Base-by-base conservation (phyloP, 2,113 vertebrate genomes). In the Promerops cafer region DNA sequence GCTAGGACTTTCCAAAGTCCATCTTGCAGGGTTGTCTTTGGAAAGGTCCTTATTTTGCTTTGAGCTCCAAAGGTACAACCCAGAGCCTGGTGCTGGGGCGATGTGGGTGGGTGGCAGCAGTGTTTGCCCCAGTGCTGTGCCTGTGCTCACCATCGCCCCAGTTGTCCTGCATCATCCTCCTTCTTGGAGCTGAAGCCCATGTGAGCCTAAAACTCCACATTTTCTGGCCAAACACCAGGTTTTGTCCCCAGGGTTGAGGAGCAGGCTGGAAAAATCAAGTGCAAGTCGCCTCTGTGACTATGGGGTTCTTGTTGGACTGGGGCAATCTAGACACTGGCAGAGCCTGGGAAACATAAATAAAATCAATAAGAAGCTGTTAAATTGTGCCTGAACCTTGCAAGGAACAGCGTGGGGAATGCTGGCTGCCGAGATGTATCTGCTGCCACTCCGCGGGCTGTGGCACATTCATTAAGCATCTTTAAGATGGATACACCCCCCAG, bases 391-490 rank as follows among this genome's bases (percentile, higher is more conserved):
- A 94, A 57, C 87, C 66, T 95, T 4, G 6, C 81, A 53, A 93
- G 90, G 86, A 95, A 42, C 68, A 79, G 85, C 23, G 21, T 71
- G 81, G 89, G 88, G 94, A 91, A 87, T 20, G 72, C 91, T 76
- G 84, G 78, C 85, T 91, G 91, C 90, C 54, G 89, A 96, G 96
- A 95, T 87, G 72, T 93, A 86, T 93, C 90, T 93, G 84, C 88
- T 97, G 95, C 93, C 69, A 81, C 87, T 93, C 20, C 0, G 18
- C 60, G 6, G 20, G 78, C 93, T 90, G 40, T 76, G 81, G 95
- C 93, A 95, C 96, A 81, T 95, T 97, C 97, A 94, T 97, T 97
- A 97, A 91, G 95, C 86, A 95, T 97, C 95, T 96, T 89, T 95
- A 94, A 97, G 95, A 97, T 93, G 89, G 86, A 96, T 95, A 95